phyloP scores from a whole-genome alignment of 2,888 invertebrate species.

The Lathronympha strigana region DNA sequence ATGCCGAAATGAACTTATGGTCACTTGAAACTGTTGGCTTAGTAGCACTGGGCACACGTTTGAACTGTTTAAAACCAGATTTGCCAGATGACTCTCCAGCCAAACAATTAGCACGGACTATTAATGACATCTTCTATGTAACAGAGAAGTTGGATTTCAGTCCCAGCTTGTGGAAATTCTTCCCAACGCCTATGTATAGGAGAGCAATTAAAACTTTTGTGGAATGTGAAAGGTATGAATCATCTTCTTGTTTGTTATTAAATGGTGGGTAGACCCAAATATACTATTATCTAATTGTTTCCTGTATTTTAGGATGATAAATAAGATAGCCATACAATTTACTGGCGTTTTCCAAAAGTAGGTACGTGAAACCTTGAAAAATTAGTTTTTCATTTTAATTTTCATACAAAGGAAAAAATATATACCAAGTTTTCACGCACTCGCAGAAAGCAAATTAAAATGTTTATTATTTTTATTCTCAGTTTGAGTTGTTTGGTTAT shows the following conservation, averaged over 20 bases:
- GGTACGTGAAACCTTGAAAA: too few species aligned
- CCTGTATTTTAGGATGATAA: too few species aligned
- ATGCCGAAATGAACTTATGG: slow-evolving; percentile 79
- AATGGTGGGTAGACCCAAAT: background rate
- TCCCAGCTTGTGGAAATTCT: slow-evolving; percentile 79
- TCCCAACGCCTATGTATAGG: slow-evolving; percentile 28
- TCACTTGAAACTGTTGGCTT: slow-evolving; percentile 72
- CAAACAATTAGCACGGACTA: slow-evolving; percentile 24
- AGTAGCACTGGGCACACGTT: slow-evolving; percentile 47
- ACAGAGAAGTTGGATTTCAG: slow-evolving; percentile 48
- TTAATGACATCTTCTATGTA: slow-evolving; percentile 28
- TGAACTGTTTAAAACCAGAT: slow-evolving; percentile 44
- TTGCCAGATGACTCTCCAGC: slow-evolving; percentile 36
- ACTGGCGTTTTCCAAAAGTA: too few species aligned
- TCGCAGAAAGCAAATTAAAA: too few species aligned
- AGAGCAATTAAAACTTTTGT: slow-evolving; percentile 32
- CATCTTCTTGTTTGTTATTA: too few species aligned
- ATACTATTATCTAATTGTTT: background rate
- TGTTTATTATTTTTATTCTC: too few species aligned
- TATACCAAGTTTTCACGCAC: too few species aligned
- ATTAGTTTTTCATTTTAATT: too few species aligned
- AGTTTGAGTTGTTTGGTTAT: too few species aligned
- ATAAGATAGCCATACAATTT: too few species aligned
- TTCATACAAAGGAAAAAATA: too few species aligned
- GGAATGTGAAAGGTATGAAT: slow-evolving; percentile 27